Evolutionary conservation across 2,113 vertebrate species (phyloP).

Genomic region (Hiodon tergisus): DNA sequence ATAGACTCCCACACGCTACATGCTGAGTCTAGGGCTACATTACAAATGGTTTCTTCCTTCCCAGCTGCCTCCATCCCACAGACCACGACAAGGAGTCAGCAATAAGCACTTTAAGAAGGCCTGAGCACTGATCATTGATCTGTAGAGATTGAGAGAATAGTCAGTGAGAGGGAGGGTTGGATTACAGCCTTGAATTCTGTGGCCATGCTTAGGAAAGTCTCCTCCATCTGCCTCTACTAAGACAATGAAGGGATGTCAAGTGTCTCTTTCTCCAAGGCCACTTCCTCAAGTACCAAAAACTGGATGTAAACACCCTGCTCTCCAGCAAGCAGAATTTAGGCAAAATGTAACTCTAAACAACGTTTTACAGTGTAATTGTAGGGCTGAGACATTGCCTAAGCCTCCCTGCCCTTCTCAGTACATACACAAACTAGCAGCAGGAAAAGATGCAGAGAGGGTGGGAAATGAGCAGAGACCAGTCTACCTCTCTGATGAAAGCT

Average conservation of each 20-base stretch:
- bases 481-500: constrained; percentile 23
- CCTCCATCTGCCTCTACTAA: not conserved
- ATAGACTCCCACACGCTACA: not conserved
- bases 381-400: not conserved
- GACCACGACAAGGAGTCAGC: not conserved
- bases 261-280: no score
- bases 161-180: not conserved
- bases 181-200: not conserved
- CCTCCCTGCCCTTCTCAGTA: not conserved
- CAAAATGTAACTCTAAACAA: not conserved
- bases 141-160: not conserved
- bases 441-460: not conserved
- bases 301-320: no score
- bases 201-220: not conserved
- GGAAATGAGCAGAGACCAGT: constrained; percentile 3
- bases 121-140: not conserved
- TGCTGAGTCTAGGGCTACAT: not conserved
- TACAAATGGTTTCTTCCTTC: not conserved
- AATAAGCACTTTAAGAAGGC: not conserved
- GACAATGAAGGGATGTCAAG: not conserved
- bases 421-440: not conserved
- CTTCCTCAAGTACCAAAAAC: no score
- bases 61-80: not conserved
- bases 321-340: not conserved
- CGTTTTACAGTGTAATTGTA: not conserved